These are phyloP conservation scores for Hydrozoanthus gracilis DNA, from an alignment of 92 coral and sea anemone species.

Conservation along the genomic window DNA sequence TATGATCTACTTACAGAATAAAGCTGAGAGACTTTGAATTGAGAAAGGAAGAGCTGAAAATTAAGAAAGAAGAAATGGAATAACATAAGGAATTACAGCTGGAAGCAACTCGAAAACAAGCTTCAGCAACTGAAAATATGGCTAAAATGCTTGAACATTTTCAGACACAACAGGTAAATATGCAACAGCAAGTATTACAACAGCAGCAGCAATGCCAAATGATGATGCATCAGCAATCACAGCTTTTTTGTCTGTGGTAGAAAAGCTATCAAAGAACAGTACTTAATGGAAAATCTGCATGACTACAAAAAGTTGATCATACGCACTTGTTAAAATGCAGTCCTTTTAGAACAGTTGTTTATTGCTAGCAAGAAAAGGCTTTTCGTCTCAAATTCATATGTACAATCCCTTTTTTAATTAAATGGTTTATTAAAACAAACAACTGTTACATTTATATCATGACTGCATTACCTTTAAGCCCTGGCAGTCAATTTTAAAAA, in stretches of 20 bases:
- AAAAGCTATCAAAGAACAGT: conserved; percentile 38
- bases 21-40: conserved; percentile 64
- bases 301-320: conserved; percentile 35
- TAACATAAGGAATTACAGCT: conserved; percentile 55
- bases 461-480: conserved; percentile 19
- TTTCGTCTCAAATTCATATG: conserved; percentile 36
- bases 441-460: conserved; percentile 34
- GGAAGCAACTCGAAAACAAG: conserved; percentile 47
- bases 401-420: conserved; percentile 37
- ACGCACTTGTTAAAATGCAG: conserved; percentile 48
- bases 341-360: conserved; percentile 43
- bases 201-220: conserved; percentile 57
- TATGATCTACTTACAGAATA: conserved; percentile 43
- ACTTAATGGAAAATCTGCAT: conserved; percentile 33
- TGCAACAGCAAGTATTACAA: conserved; percentile 58
- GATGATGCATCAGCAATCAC: conserved; percentile 55
- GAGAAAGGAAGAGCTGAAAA: conserved; percentile 54
- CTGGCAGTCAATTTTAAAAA: conserved; percentile 29
- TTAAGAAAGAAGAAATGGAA: conserved; percentile 54
- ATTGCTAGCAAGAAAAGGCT: conserved; percentile 30
- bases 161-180: conserved; percentile 56
- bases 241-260: conserved; percentile 43
- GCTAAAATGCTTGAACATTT: conserved; percentile 48
- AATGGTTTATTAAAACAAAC: conserved; percentile 35
- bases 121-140: conserved; percentile 55